Conservation (phyloP, 2,113 vertebrate genomes). For the Platichthys stellatus region DNA sequence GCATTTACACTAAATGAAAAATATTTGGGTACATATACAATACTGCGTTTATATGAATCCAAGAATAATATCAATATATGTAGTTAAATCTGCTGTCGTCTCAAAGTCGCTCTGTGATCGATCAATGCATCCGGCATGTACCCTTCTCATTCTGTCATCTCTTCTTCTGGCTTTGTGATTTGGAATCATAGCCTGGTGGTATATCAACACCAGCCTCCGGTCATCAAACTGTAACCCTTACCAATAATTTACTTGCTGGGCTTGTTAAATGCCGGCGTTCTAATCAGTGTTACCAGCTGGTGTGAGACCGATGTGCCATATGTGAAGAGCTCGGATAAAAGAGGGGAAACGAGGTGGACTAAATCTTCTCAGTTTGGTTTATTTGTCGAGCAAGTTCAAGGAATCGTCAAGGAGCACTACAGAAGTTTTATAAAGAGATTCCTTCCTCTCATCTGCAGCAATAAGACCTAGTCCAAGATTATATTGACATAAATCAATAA, state of each 20-base stretch:
- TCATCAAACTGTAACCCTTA: constrained; percentile 62
- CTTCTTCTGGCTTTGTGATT: constrained; percentile 23
- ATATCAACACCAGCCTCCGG: constrained; percentile 54
- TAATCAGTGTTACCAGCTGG: constrained; percentile 62
- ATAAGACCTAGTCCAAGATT: no score
- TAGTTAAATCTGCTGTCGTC: no score
- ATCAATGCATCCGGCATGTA: constrained; percentile 3
- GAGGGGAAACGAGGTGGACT: constrained; percentile 2
- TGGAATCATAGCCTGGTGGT: constrained; percentile 36
- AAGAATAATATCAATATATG: not conserved
- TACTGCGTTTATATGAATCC: not conserved
- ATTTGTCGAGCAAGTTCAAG: not conserved
- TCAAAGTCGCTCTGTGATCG: not conserved
- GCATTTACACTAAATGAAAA: not conserved
- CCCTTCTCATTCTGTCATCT: constrained; percentile 18
- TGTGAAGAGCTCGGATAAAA: constrained; percentile 20
- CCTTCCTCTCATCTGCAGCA: no score
- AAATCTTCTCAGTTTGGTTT: not conserved
- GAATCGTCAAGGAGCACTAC: no score
- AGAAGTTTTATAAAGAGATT: no score
- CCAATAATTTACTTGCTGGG: constrained; percentile 52
- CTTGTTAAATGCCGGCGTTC: constrained; percentile 53
- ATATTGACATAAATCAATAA: no score
- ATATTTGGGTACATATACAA: not conserved
- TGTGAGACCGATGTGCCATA: constrained; percentile 25